phyloP scores from a whole-genome alignment of 2,888 invertebrate species.

The Latheticus oryzae region DNA sequence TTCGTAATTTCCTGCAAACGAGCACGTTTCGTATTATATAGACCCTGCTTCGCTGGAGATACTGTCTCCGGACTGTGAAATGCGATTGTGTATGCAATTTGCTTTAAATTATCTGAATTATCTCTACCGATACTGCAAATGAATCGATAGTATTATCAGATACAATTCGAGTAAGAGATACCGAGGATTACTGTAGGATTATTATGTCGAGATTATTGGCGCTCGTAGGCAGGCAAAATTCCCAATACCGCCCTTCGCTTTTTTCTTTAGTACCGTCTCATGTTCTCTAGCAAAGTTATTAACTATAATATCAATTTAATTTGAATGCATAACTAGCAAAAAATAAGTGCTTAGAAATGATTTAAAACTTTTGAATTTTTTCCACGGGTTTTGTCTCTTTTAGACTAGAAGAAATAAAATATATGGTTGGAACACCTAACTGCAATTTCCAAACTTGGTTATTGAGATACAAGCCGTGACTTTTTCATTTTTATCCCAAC shows the following conservation, averaged over 20 bases:
- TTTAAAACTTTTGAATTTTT: constrained; percentile 51
- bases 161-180: constrained; percentile 38
- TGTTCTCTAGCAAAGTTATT: constrained; percentile 22
- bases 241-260: neutral
- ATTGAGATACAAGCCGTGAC: constrained; percentile 50
- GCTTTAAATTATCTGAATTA: constrained; percentile 58
- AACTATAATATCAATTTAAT: constrained; percentile 35
- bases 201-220: constrained; percentile 26
- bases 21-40: constrained; percentile 32
- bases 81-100: constrained; percentile 59
- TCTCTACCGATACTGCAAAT: constrained; percentile 57
- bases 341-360: constrained; percentile 42
- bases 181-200: constrained; percentile 29
- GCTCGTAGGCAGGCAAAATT: constrained; percentile 14
- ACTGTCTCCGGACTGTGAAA: constrained; percentile 55
- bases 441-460: constrained; percentile 50
- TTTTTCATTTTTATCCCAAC: constrained; percentile 43
- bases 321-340: constrained; percentile 32
- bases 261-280: constrained; percentile 4
- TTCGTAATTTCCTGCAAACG: constrained; percentile 29
- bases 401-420: constrained; percentile 40
- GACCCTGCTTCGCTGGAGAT: constrained; percentile 48
- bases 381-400: constrained; percentile 48
- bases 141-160: constrained; percentile 54
- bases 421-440: constrained; percentile 42